Evolutionary conservation across 2,113 vertebrate species (phyloP).

Genomic region (Pipra filicauda): DNA sequence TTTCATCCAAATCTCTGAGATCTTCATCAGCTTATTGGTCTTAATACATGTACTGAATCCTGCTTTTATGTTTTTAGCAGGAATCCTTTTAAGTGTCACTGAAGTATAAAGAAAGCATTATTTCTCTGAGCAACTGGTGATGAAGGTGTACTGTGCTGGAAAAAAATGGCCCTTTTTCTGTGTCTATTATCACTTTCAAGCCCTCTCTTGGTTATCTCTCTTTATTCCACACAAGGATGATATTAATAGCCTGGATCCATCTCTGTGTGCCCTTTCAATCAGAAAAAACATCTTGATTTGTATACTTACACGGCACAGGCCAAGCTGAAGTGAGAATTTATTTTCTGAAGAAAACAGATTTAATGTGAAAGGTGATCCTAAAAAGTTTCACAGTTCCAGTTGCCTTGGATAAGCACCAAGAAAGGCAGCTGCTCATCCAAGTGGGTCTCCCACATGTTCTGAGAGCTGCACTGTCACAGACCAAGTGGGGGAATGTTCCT

Average conservation of each 20-base stretch:
- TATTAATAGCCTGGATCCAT: constrained; percentile 13
- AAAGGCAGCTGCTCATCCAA: not conserved
- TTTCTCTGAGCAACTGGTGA: not conserved
- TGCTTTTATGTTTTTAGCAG: not conserved
- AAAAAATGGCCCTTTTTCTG: not conserved
- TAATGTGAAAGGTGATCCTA: constrained; percentile 38
- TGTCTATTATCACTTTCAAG: not conserved
- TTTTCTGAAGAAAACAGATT: constrained; percentile 19
- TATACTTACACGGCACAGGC: not conserved
- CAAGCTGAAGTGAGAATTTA: constrained; percentile 31
- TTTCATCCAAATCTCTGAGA: not conserved
- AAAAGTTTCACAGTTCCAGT: constrained; percentile 1
- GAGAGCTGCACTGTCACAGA: not conserved
- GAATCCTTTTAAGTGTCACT: not conserved
- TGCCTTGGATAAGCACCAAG: not conserved
- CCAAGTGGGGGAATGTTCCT: not conserved
- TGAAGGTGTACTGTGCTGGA: not conserved
- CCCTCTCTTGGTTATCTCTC: not conserved
- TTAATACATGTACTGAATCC: not conserved
- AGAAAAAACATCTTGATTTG: constrained; percentile 9
- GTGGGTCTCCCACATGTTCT: not conserved
- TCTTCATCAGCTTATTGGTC: not conserved
- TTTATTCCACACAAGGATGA: not conserved
- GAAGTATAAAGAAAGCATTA: not conserved
- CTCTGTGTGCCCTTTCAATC: constrained; percentile 1